phyloP scores from a whole-genome alignment of 2,888 invertebrate genomes.

The Ormyrus labotus region DNA sequence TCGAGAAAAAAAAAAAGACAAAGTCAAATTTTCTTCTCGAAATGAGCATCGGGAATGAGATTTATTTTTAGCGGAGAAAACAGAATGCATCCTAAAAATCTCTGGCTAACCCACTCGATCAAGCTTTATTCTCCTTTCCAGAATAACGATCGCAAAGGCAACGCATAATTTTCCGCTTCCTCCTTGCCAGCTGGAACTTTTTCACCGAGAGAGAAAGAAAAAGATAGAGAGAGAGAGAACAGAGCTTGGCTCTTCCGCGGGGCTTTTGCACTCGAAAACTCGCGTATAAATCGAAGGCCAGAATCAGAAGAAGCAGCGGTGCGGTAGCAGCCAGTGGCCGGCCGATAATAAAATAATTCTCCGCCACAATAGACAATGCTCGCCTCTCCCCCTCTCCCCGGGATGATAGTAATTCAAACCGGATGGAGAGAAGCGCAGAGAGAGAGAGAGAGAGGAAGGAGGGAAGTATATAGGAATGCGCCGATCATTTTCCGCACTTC shows the following conservation, averaged over 20 bases:
- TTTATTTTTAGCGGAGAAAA: neutral
- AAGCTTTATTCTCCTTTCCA: slow-evolving; percentile 2
- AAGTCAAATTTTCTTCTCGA: too few species aligned
- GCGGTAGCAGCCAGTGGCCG: slow-evolving; percentile 57
- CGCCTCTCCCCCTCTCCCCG: slow-evolving; percentile 55
- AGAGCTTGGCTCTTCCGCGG: neutral
- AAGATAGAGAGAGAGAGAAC: neutral
- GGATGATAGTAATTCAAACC: slow-evolving; percentile 74
- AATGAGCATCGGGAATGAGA: too few species aligned
- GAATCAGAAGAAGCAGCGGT: slow-evolving; percentile 45
- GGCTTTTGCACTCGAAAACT: neutral
- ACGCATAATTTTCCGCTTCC: slow-evolving; percentile 11
- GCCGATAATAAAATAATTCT: slow-evolving; percentile 75
- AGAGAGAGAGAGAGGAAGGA: slow-evolving; percentile 54
- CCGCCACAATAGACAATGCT: slow-evolving; percentile 73
- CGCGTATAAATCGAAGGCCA: slow-evolving; percentile 45
- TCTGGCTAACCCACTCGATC: neutral
- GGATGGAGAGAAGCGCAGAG: slow-evolving; percentile 63
- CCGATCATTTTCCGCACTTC: slow-evolving; percentile 71
- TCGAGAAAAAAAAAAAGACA: too few species aligned
- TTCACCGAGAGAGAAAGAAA: slow-evolving; percentile 5
- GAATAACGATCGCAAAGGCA: slow-evolving; percentile 2
- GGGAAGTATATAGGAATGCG: slow-evolving; percentile 17
- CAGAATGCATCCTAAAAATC: neutral
- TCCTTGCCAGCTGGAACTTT: neutral